phyloP scores from a whole-genome alignment of 1,140 invertebrate genomes.

The Conopomorpha cramerella region DNA sequence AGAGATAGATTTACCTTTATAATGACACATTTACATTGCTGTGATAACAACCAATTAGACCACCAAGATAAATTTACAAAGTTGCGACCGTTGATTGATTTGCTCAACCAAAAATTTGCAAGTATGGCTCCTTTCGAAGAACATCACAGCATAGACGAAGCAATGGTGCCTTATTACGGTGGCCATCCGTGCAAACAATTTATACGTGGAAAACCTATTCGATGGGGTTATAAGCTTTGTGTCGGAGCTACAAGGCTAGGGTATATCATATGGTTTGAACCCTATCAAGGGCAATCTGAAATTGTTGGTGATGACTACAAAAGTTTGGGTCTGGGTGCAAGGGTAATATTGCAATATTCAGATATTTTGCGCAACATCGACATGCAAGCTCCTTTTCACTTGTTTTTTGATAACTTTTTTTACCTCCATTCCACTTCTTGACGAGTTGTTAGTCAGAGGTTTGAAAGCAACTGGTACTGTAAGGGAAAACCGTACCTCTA shows the following conservation, averaged over 20 bases:
- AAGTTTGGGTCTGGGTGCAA: constrained; percentile 10
- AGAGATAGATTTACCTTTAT: constrained; percentile 3
- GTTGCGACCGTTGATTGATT: not conserved
- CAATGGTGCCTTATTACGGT: constrained; percentile 22
- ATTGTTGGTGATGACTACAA: constrained; percentile 6
- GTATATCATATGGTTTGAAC: constrained; percentile 13
- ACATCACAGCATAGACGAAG: constrained; percentile 15
- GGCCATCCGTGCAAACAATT: constrained; percentile 19
- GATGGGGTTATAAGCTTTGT: constrained; percentile 20
- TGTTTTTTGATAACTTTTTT: constrained; percentile 22
- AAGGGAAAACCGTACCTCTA: constrained; percentile 12
- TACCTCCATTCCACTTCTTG: constrained; percentile 10
- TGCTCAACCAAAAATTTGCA: constrained; percentile 8
- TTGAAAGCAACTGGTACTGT: constrained; percentile 12
- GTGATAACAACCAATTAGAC: not conserved
- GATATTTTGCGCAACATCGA: constrained; percentile 7
- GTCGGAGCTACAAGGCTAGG: constrained; percentile 11
- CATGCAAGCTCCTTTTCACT: constrained; percentile 7
- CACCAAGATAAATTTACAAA: constrained; percentile 2
- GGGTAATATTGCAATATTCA: constrained; percentile 12
- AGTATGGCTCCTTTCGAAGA: constrained; percentile 7
- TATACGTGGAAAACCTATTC: constrained; percentile 17
- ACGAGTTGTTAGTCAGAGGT: constrained; percentile 6
- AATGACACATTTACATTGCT: constrained; percentile 2
- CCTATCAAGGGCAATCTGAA: constrained; percentile 13